Evolutionary conservation across 2,888 invertebrate species (phyloP).

Genomic region (Eremobia ochroleuca): DNA sequence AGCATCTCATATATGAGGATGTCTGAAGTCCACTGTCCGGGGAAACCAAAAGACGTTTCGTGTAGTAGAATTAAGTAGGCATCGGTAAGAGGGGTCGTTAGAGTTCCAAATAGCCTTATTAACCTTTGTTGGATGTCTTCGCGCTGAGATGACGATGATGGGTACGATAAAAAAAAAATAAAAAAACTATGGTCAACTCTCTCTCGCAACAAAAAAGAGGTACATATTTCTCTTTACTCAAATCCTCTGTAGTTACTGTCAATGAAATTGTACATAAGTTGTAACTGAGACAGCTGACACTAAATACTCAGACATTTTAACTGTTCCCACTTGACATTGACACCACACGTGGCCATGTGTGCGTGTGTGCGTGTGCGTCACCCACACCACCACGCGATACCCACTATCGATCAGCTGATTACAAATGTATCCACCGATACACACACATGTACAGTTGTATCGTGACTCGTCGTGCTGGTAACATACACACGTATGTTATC

Average conservation of each 20-base stretch:
- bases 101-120: not conserved
- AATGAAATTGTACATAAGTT: not conserved
- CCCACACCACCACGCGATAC: conserved; percentile 35
- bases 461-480: too few species aligned
- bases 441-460: not conserved
- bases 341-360: conserved; percentile 3
- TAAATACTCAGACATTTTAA: conserved; percentile 5
- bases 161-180: not conserved
- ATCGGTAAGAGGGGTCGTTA: not conserved
- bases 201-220: not conserved
- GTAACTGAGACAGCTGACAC: conserved; percentile 11
- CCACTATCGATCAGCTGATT: conserved; percentile 62
- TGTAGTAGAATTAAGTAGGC: not conserved
- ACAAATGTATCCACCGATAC: conserved; percentile 12
- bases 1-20: too few species aligned
- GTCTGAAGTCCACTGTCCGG: too few species aligned
- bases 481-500: conserved; percentile 52
- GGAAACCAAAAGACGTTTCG: not conserved
- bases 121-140: not conserved
- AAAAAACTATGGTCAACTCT: not conserved
- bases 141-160: not conserved
- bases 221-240: not conserved
- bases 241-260: not conserved
- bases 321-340: conserved; percentile 51
- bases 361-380: conserved; percentile 7